Base-by-base conservation (phyloP, 2,797 vertebrate genomes). In the Myripristis jacobus region DNA sequence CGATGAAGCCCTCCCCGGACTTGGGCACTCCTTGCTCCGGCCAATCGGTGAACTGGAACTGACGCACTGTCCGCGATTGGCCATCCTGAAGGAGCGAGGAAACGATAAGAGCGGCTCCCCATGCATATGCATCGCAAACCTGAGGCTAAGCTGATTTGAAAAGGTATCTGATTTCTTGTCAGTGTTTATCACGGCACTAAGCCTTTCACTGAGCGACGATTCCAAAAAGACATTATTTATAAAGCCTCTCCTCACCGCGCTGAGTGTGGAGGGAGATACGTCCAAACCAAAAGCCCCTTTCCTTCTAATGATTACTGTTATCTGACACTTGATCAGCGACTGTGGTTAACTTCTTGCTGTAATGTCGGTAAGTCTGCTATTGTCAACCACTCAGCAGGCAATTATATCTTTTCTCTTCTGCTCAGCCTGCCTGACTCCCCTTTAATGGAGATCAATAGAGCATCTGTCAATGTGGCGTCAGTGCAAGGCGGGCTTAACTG, bases 41-140 rank as follows among this genome's bases (percentile, higher is more conserved):
- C 98, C 98, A 99, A 88, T 99, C 98, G 0, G 97, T 99, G 92
- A 99, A 99, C 94, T 99, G 97, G 94, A 99, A 99, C 92, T 99
- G 98, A n/a, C 98, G 95, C 4, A 99, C 97, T 0, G 98, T 99
- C 44, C 97, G 94, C 1, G 98, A 99, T 88, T 99, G 98, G 52
- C 98, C 98, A 0, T 99, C 97, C 98, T 99, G 89, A 55, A 22
- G 31, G 25, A 63, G 19, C 0, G 48, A 51, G 22, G n/a, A 56
- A 41, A 36, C 7, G 15, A 44, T 29, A 25, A 51, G 13, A 22
- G 59, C 46, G 36, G 44, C 12, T 16, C 0, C 9, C 29, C 8
- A 11, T 18, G 21, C 51, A 48, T n/a, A n/a, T 25, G 59, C 18
- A 11, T 19, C 27, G 36, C 52, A 55, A 66, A 70, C 29, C 65